Base-by-base conservation (phyloP, 2,888 invertebrate genomes). In the Clunio marinus region DNA sequence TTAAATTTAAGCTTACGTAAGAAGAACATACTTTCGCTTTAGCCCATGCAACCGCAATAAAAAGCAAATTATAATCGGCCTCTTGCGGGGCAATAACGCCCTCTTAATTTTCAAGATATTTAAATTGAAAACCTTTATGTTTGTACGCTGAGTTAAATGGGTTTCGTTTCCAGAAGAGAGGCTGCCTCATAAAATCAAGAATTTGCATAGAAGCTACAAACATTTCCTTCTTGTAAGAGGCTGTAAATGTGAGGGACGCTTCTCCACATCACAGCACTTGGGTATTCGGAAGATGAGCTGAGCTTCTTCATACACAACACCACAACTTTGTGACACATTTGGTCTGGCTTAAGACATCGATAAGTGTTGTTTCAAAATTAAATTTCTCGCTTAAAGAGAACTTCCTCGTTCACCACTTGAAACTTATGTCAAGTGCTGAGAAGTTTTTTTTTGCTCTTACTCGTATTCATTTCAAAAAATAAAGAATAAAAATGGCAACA, bases 51-150 rank as follows among this genome's bases (percentile, higher is more conserved):
- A 51, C 51, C 51, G 51, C 51, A 51, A 51, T 51, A 51, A 51
- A 51, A 51, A 20, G 20, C 51, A 17, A 51, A 51, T 51, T 51
- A 51, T 51, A 51, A 51, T 51, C 51, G 51, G 51, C 20, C 51
- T 20, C 51, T 51, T 51, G 51, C 41, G 41, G 41, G 51, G 15
- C 10, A n/a, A n/a, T 3, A 22, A 17, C 17, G 51, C 10, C 15
- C 5, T 22, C 20, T 51, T 51, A 20, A 51, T 20, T 51, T 51
- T 20, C 20, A 17, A 51, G 15, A 51, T 4, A 51, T 17, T 51
- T 20, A 51, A 51, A 51, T 51, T 51, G 51, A 51, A 51, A 17
- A 51, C 51, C 51, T 51, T 22, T 22, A 51, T 17, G 22, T 8
- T 51, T 41, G 41, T 41, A 15, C 15, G 41, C 10, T 41, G 41